Percentiles rank a stretch among this genome's conserved stretches.
phyloP scores from a whole-genome alignment of 1,140 invertebrate genomes.

The Goniozus legneri region DNA sequence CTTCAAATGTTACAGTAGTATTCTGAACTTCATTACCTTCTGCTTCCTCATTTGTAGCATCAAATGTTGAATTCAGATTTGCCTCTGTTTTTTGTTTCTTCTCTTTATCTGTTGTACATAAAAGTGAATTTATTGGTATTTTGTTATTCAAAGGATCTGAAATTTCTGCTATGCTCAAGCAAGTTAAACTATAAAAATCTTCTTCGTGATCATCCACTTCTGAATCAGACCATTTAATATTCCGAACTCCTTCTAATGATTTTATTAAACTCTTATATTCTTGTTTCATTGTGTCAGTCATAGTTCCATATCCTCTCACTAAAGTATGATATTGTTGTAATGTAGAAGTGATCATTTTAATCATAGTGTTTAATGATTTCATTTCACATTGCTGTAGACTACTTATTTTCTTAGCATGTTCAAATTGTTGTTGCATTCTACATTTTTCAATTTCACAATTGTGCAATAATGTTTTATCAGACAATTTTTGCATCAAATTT shows the following conservation, averaged over 20 bases:
- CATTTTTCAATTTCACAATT: slow-evolving; percentile 32
- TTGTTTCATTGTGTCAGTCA: slow-evolving; percentile 42
- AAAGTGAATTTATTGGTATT: slow-evolving; percentile 17
- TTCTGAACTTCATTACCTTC: background rate
- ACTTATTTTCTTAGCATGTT: slow-evolving; percentile 40
- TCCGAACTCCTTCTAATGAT: slow-evolving; percentile 47
- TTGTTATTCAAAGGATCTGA: slow-evolving; percentile 23
- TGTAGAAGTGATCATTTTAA: slow-evolving; percentile 34
- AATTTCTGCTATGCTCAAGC: slow-evolving; percentile 27
- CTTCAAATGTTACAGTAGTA: slow-evolving; percentile 13
- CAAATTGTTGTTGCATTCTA: slow-evolving; percentile 33
- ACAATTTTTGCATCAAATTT: slow-evolving; percentile 25
- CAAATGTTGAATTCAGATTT: slow-evolving; percentile 10
- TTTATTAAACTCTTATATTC: slow-evolving; percentile 47
- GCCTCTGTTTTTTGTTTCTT: background rate
- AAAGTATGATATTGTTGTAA: slow-evolving; percentile 44
- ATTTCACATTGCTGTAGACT: slow-evolving; percentile 44
- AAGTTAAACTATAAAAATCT: slow-evolving; percentile 34
- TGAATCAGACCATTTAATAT: slow-evolving; percentile 50
- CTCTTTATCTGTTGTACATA: slow-evolving; percentile 9
- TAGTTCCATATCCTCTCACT: slow-evolving; percentile 31
- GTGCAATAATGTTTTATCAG: slow-evolving; percentile 19
- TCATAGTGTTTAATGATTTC: slow-evolving; percentile 34
- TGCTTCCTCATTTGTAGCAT: slow-evolving; percentile 14
- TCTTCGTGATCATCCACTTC: slow-evolving; percentile 24